Evolutionary conservation across 2,797 vertebrate genomes (phyloP).

Genomic region (Huso huso): DNA sequence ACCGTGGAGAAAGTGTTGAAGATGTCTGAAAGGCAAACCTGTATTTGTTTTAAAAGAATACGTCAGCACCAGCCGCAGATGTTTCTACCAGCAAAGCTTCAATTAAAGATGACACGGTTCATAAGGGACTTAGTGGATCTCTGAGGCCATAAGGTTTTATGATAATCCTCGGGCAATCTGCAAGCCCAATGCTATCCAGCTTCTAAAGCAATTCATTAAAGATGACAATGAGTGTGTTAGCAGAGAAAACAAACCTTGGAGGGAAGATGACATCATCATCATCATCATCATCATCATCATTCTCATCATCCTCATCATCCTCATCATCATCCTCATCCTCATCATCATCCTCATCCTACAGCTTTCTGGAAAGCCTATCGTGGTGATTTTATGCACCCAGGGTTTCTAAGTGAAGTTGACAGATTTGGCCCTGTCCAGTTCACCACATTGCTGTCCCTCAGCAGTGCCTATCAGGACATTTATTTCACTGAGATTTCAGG

Average conservation of each 20-base stretch:
- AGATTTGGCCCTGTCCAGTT: conserved; percentile 5
- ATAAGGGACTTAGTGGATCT: conserved; percentile 14
- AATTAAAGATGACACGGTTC: conserved; percentile 23
- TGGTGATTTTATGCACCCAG: conserved; percentile 8
- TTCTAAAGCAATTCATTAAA: conserved; percentile 22
- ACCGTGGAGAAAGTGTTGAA: conserved; percentile 9
- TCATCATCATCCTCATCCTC: neutral
- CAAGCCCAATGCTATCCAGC: conserved; percentile 12
- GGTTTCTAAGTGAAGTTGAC: conserved; percentile 10
- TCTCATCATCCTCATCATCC: conserved; percentile 1
- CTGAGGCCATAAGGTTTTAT: conserved; percentile 16
- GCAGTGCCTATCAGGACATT: conserved; percentile 5
- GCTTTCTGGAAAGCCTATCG: conserved; percentile 9
- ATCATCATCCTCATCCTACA: conserved; percentile 1
- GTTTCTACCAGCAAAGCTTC: conserved; percentile 21
- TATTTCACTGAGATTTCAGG: conserved; percentile 8
- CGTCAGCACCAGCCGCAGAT: conserved; percentile 6
- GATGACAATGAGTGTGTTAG: conserved; percentile 23
- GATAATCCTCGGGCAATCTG: conserved; percentile 16
- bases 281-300: neutral
- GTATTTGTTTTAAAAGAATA: conserved; percentile 10
- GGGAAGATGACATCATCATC: conserved; percentile 10
- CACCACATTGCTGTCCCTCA: conserved; percentile 10
- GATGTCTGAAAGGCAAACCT: conserved; percentile 20
- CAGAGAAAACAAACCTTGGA: conserved; percentile 11